Conservation (phyloP, 2,113 vertebrate genomes). For the Electrona antarctica region DNA sequence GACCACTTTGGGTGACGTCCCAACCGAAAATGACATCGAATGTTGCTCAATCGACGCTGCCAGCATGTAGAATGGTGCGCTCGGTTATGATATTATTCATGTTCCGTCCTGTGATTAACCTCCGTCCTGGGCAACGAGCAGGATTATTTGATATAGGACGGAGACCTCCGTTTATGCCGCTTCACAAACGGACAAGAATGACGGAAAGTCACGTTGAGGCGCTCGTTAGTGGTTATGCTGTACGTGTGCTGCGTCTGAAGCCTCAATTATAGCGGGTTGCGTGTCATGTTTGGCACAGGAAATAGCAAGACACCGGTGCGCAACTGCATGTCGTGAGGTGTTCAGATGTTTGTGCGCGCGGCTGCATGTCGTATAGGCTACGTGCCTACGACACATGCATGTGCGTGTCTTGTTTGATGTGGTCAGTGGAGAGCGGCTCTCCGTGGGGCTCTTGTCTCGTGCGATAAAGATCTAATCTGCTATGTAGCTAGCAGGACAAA, state of each 20-base stretch:
- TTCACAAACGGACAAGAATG: conserved; percentile 49
- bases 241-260: too few relatives aligned
- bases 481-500: conserved; percentile 30
- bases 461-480: conserved; percentile 53
- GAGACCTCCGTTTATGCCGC: neutral
- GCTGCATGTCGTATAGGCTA: conserved; percentile 9
- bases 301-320: neutral
- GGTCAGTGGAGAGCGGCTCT: conserved; percentile 26
- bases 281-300: too few relatives aligned
- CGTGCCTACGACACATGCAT: conserved; percentile 29
- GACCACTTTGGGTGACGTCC: too few relatives aligned
- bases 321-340: neutral
- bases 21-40: too few relatives aligned
- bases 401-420: conserved; percentile 25
- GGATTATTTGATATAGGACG: too few relatives aligned
- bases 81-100: too few relatives aligned
- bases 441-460: conserved; percentile 16
- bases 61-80: too few relatives aligned
- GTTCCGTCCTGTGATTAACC: too few relatives aligned
- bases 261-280: too few relatives aligned
- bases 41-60: too few relatives aligned
- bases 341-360: neutral
- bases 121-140: too few relatives aligned
- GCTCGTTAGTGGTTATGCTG: conserved; percentile 18
- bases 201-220: conserved; percentile 18